A percentile compares a stretch with the other conserved stretches of the same genome.
Conservation (phyloP, 2,113 vertebrate genomes). For the Sinosuthora webbiana region DNA sequence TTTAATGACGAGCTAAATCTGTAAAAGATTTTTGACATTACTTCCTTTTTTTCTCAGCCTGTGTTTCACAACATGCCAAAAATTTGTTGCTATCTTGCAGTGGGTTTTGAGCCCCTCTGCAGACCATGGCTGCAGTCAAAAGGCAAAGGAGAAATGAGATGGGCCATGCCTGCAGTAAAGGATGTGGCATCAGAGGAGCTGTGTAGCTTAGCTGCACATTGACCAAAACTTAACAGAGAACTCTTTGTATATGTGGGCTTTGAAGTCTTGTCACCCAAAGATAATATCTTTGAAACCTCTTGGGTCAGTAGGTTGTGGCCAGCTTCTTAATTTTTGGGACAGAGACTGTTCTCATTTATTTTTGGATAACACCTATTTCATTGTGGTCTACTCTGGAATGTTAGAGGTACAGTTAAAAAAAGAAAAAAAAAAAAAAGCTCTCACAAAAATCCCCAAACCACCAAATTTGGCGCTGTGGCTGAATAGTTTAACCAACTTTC, state of each 20-base stretch:
- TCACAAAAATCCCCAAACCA: not conserved
- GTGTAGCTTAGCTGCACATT: accelerated
- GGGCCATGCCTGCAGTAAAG: not conserved
- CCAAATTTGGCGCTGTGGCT: not conserved
- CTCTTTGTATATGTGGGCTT: not conserved
- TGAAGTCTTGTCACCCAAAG: not conserved
- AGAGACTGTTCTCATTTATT: not conserved
- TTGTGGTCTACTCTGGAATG: not conserved
- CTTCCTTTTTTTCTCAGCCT: not conserved
- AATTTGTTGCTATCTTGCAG: not conserved
- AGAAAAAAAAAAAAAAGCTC: not conserved
- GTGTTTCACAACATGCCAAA: accelerated
- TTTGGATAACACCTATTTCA: not conserved
- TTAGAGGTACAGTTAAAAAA: not conserved
- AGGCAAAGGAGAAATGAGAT: not conserved
- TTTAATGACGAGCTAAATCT: not conserved
- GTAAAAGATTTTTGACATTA: not conserved
- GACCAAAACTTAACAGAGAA: not conserved
- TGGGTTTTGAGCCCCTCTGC: not conserved
- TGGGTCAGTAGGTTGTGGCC: not conserved
- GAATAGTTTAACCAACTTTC: not conserved
- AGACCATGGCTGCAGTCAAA: accelerated
- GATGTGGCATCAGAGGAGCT: not conserved
- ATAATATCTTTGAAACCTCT: not conserved
- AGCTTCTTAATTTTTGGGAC: not conserved